Evolutionary conservation across 2,797 vertebrate genomes (phyloP).

Genomic region (Botia kubotai): DNA sequence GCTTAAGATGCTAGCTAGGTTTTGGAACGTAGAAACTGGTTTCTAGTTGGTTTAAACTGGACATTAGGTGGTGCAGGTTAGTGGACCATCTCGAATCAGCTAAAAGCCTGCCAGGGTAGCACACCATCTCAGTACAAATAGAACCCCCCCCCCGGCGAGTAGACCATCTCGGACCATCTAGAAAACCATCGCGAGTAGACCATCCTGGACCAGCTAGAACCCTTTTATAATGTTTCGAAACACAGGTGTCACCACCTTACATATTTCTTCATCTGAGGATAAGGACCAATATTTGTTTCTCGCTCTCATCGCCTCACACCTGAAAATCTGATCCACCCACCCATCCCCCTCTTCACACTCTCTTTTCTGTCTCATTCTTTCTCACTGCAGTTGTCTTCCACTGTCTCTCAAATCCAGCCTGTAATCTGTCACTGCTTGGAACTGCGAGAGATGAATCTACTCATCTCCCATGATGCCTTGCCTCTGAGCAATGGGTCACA

Average conservation of each 20-base stretch:
- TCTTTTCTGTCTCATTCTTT: constrained; percentile 19
- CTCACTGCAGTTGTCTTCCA: constrained; percentile 28
- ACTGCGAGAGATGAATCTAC: constrained; percentile 56
- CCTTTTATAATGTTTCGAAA: background rate
- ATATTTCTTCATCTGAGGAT: background rate
- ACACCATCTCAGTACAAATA: too few relatives aligned
- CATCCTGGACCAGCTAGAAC: background rate
- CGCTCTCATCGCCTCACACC: constrained; percentile 31
- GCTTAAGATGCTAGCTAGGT: constrained; percentile 23
- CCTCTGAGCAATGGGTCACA: constrained; percentile 54
- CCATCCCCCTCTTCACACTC: background rate
- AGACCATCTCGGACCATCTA: too few relatives aligned
- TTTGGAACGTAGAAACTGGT: background rate
- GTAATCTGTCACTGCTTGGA: constrained; percentile 56
- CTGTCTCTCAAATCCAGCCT: constrained; percentile 50
- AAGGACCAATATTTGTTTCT: too few relatives aligned
- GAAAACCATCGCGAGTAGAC: background rate
- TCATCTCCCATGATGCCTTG: constrained; percentile 61
- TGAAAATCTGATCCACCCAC: background rate
- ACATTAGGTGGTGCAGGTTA: too few relatives aligned
- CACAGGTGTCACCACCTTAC: constrained; percentile 16
- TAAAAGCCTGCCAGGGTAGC: background rate
- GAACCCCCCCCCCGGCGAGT: too few relatives aligned
- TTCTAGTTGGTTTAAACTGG: too few relatives aligned
- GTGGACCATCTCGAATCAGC: background rate